Conservation (phyloP, 2,797 vertebrate genomes). For the Apogon talboti region DNA sequence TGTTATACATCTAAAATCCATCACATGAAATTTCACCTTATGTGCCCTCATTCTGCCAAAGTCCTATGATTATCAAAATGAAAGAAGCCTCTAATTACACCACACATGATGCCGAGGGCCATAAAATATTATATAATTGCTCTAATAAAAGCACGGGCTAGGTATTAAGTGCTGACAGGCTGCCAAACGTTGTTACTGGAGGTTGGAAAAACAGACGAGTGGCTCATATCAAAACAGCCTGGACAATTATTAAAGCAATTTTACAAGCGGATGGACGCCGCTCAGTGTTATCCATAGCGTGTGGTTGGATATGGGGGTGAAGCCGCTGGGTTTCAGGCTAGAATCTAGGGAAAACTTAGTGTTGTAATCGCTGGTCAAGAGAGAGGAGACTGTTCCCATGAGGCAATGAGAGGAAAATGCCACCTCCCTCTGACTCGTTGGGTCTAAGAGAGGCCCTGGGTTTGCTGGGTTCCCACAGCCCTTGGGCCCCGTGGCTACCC, state of each 20-base stretch:
- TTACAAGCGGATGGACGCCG: constrained; percentile 61
- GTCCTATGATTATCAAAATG: constrained; percentile 7
- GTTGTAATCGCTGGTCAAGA: constrained; percentile 45
- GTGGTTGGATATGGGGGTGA: constrained; percentile 36
- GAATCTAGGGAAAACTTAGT: constrained; percentile 45
- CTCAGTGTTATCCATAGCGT: constrained; percentile 49
- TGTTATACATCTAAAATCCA: no score
- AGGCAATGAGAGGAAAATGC: constrained; percentile 33
- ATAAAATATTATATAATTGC: constrained; percentile 64
- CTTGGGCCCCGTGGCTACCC: constrained; percentile 55
- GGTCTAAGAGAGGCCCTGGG: constrained; percentile 19
- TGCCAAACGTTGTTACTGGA: constrained; percentile 48
- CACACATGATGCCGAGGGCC: constrained; percentile 23
- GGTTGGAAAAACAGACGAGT: constrained; percentile 66
- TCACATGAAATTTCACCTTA: constrained; percentile 22
- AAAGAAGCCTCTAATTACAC: constrained; percentile 13
- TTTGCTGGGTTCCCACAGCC: constrained; percentile 66
- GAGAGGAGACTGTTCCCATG: constrained; percentile 57
- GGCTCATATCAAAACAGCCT: constrained; percentile 59
- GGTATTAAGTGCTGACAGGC: constrained; percentile 25
- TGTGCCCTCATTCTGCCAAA: neutral
- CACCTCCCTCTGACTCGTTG: constrained; percentile 21
- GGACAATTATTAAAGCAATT: constrained; percentile 63
- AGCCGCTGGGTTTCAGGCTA: constrained; percentile 36
- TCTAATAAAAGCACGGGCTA: constrained; percentile 60